A percentile compares a stretch with the other conserved stretches of the same genome.
These are phyloP conservation scores for Sebastes cheni DNA, from an alignment of 2,797 vertebrate genomes.

Conservation along the genomic window DNA sequence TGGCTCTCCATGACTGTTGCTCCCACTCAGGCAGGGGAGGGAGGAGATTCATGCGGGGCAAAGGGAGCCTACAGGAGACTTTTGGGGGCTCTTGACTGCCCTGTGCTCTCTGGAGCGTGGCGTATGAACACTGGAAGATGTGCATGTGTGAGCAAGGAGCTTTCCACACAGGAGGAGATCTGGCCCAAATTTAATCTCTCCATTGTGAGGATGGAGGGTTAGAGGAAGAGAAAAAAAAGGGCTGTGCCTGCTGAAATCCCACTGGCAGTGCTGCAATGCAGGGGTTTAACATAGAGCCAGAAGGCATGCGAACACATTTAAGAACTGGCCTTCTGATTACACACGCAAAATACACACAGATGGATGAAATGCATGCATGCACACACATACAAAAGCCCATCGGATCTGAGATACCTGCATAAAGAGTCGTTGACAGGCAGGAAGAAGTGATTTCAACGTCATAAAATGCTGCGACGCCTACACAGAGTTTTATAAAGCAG, in stretches of 20 bases:
- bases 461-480: slow-evolving; percentile 12
- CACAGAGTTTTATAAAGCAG: neutral
- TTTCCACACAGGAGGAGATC: slow-evolving; percentile 70
- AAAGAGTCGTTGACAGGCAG: slow-evolving; percentile 17
- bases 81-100: slow-evolving; percentile 62
- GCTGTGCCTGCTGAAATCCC: slow-evolving; percentile 77
- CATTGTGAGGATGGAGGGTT: slow-evolving; percentile 73
- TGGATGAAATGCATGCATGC: neutral
- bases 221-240: slow-evolving; percentile 57
- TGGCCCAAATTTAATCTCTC: slow-evolving; percentile 80
- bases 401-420: slow-evolving; percentile 16
- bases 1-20: slow-evolving; percentile 63
- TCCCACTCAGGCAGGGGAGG: slow-evolving; percentile 37
- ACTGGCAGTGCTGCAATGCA: slow-evolving; percentile 84
- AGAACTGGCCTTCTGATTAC: slow-evolving; percentile 51
- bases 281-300: slow-evolving; percentile 79
- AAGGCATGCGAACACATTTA: slow-evolving; percentile 70
- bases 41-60: slow-evolving; percentile 29
- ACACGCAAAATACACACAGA: slow-evolving; percentile 23
- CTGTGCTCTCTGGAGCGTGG: slow-evolving; percentile 62
- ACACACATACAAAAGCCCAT: slow-evolving; percentile 12
- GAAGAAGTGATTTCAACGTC: neutral
- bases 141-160: slow-evolving; percentile 66
- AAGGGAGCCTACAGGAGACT: slow-evolving; percentile 58
- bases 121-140: slow-evolving; percentile 64